Evolutionary conservation across 2,888 invertebrate genomes (phyloP).

Genomic region (Rhamnusium bicolor): DNA sequence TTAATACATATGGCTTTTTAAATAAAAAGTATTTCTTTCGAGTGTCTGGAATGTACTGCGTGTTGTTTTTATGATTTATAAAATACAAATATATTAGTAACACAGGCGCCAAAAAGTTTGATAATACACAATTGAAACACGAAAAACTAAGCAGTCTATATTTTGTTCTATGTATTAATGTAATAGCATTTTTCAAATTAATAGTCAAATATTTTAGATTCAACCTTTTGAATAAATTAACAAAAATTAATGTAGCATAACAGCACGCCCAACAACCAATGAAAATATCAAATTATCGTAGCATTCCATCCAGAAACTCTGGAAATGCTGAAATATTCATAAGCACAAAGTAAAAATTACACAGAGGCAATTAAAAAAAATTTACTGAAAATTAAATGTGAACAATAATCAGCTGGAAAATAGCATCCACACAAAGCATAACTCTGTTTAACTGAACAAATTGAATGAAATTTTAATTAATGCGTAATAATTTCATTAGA

Average conservation of each 20-base stretch:
- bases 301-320: slow-evolving; percentile 16
- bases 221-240: slow-evolving; percentile 16
- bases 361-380: slow-evolving; percentile 40
- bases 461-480: slow-evolving; percentile 70
- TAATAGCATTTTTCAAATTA: neutral
- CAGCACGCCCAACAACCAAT: slow-evolving; percentile 11
- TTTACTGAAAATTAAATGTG: slow-evolving; percentile 43
- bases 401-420: slow-evolving; percentile 46
- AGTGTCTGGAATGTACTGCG: no score
- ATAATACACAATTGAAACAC: no score
- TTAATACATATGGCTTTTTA: no score
- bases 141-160: neutral
- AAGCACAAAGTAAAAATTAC: slow-evolving; percentile 39
- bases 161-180: neutral
- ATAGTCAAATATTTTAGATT: neutral
- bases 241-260: slow-evolving; percentile 19
- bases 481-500: slow-evolving; percentile 69
- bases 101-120: no score
- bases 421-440: slow-evolving; percentile 55
- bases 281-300: slow-evolving; percentile 23
- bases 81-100: no score
- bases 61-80: no score
- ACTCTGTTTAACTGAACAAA: slow-evolving; percentile 58
- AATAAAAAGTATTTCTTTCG: no score
- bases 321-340: slow-evolving; percentile 33